Evolutionary conservation across 2,797 vertebrate genomes (phyloP).

Genomic region (Tadarida brasiliensis): DNA sequence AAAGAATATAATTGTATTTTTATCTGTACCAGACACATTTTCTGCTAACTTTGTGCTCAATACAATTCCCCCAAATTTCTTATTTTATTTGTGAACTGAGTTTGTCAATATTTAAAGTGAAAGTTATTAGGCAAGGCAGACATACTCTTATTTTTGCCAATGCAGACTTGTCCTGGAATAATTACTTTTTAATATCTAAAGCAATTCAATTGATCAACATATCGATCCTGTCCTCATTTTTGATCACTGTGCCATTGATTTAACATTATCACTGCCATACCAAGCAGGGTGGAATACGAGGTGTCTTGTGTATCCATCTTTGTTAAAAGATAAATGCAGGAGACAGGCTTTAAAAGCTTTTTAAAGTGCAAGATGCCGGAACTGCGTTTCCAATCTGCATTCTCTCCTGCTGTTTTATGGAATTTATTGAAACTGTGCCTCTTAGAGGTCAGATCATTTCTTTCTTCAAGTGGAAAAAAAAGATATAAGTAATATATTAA

Average conservation of each 20-base stretch:
- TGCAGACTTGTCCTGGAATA: conserved; percentile 62
- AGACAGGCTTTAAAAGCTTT: conserved; percentile 88
- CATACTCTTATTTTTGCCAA: conserved; percentile 70
- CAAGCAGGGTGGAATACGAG: conserved; percentile 75
- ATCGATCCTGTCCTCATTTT: conserved; percentile 82
- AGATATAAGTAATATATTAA: conserved; percentile 85
- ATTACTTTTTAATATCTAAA: conserved; percentile 83
- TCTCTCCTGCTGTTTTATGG: conserved; percentile 86
- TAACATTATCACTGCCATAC: conserved; percentile 83
- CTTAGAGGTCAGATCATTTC: conserved; percentile 88
- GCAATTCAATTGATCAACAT: conserved; percentile 83
- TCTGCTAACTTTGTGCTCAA: conserved; percentile 67
- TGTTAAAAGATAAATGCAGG: conserved; percentile 87
- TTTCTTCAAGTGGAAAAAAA: conserved; percentile 81
- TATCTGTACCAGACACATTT: conserved; percentile 76
- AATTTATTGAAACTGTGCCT: conserved; percentile 86
- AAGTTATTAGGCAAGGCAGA: conserved; percentile 72
- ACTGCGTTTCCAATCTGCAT: conserved; percentile 87
- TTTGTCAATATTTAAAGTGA: conserved; percentile 76
- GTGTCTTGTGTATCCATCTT: conserved; percentile 86
- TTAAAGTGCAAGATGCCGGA: conserved; percentile 87
- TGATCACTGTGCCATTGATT: conserved; percentile 86
- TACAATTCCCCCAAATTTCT: conserved; percentile 72
- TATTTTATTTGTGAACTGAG: conserved; percentile 78
- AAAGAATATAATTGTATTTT: conserved; percentile 81